These are phyloP conservation scores for Hemithea aestivaria DNA, from an alignment of 2,888 invertebrate genomes.

Conservation along the genomic window DNA sequence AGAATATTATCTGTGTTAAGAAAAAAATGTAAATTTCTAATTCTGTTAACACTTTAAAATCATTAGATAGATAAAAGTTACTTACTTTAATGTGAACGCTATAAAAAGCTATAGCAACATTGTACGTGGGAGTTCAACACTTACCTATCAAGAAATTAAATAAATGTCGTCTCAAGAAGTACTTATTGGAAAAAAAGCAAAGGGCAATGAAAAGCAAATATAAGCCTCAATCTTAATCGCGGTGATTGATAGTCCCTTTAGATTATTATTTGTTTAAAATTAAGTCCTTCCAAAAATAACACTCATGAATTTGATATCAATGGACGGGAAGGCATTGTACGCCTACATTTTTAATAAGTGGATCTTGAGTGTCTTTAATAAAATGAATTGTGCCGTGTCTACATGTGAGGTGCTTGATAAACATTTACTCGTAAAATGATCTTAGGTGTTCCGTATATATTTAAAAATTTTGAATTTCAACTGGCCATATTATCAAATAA, in stretches of 20 bases:
- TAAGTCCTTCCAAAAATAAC: slow-evolving; percentile 37
- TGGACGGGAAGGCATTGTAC: slow-evolving; percentile 37
- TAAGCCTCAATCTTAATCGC: slow-evolving; percentile 2
- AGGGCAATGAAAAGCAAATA: not conserved
- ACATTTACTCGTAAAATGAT: not conserved
- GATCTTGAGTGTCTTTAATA: slow-evolving; percentile 69
- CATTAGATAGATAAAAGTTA: no score
- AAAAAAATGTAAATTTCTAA: no score
- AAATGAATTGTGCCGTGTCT: slow-evolving; percentile 58
- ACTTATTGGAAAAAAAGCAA: no score
- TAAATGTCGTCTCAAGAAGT: no score
- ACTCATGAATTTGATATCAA: slow-evolving; percentile 39
- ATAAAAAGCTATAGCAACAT: no score
- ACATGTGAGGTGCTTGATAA: slow-evolving; percentile 13
- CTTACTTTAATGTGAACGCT: no score
- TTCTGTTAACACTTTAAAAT: no score
- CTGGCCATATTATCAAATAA: no score
- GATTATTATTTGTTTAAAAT: slow-evolving; percentile 35
- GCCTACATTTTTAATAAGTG: slow-evolving; percentile 72
- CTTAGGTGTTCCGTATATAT: slow-evolving; percentile 18
- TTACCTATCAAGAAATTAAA: no score
- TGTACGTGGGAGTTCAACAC: no score
- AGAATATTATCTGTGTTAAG: no score
- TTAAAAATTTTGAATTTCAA: not conserved
- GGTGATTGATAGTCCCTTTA: slow-evolving; percentile 13